Conservation (phyloP, 2,888 invertebrate species). For the Villa cingulata region DNA sequence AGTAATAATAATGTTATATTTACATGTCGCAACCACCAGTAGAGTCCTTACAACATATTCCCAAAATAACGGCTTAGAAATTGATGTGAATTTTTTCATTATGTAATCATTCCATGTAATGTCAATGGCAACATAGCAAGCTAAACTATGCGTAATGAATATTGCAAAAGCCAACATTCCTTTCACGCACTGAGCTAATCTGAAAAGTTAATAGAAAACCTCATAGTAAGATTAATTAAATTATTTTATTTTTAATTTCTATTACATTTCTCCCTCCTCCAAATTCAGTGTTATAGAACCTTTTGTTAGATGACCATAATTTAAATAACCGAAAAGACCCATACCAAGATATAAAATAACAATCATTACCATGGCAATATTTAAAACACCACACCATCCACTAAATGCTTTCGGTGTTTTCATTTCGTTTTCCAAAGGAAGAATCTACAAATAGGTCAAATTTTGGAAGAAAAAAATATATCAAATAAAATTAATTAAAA, state of each 20-base stretch:
- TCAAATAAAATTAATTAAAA: not conserved
- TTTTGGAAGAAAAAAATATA: not conserved
- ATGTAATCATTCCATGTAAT: slow-evolving; percentile 80
- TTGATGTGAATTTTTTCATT: slow-evolving; percentile 44
- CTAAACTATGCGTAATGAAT: slow-evolving; percentile 82
- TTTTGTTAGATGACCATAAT: slow-evolving; percentile 55
- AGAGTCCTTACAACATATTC: slow-evolving; percentile 66
- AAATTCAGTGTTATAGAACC: slow-evolving; percentile 84
- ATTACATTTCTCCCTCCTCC: slow-evolving; percentile 51
- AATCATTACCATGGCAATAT: slow-evolving; percentile 69
- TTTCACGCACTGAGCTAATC: slow-evolving; percentile 58
- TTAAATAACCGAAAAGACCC: slow-evolving; percentile 84
- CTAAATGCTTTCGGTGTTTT: slow-evolving; percentile 70
- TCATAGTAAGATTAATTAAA: not conserved
- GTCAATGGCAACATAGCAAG: slow-evolving; percentile 91
- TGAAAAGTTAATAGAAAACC: slow-evolving; percentile 26
- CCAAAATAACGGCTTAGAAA: slow-evolving; percentile 47
- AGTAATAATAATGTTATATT: slow-evolving; percentile 39
- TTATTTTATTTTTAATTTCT: not conserved
- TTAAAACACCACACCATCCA: slow-evolving; percentile 69
- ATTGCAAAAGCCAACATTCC: slow-evolving; percentile 65
- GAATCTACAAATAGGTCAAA: slow-evolving; percentile 55
- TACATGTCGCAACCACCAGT: slow-evolving; percentile 73
- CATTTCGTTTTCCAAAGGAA: slow-evolving; percentile 93
- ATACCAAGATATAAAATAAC: slow-evolving; percentile 72